Base-by-base conservation (phyloP, 2,113 vertebrate species). In the Pteropus alecto region DNA sequence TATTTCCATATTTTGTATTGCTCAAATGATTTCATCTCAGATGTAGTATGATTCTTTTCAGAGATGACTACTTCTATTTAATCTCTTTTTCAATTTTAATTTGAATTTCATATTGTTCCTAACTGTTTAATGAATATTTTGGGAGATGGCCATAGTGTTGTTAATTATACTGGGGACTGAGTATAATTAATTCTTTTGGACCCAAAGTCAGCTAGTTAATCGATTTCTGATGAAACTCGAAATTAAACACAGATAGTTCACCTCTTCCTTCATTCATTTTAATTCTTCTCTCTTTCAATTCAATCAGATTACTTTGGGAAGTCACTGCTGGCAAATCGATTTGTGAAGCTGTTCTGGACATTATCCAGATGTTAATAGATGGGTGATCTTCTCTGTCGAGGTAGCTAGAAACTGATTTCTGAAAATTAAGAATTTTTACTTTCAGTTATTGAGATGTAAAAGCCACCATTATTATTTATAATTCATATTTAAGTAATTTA, bases 141-240 rank as follows among this genome's bases (percentile, higher is more conserved):
- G 98, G 98, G 99, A 99, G 98, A 98, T 98, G 98, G 98, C 98
- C 98, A 98, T 98, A 98, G 98, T 99, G 98, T 98, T 98, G 98
- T 99, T 99, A 99, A 99, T 99, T 99, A 99, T 98, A 97, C 98
- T 60, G 48, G 98, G 98, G 98, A 98, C 98, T 97, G 98, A 98
- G 97, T 98, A 98, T 99, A 99, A 99, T 99, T 99, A 99, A 99
- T 99, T 99, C 98, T 99, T 99, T 99, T 99, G 98, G 98, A 98
- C 97, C 97, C 97, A 98, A 98, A 99, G 98, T 98, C 98, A 98
- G 98, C 97, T 98, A 98, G 98, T 98, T 99, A 99, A 99, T 99
- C 98, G 98, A 99, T 99, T 99, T 99, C 98, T 99, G 99, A 99
- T 99, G 98, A 98, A 99, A 99, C 98, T 98, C 97, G 97, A 99